Percentiles rank a stretch among this genome's conserved stretches.
Evolutionary conservation across 2,888 invertebrate genomes (phyloP).

Genomic region (Zhuqinia jingwanae): DNA sequence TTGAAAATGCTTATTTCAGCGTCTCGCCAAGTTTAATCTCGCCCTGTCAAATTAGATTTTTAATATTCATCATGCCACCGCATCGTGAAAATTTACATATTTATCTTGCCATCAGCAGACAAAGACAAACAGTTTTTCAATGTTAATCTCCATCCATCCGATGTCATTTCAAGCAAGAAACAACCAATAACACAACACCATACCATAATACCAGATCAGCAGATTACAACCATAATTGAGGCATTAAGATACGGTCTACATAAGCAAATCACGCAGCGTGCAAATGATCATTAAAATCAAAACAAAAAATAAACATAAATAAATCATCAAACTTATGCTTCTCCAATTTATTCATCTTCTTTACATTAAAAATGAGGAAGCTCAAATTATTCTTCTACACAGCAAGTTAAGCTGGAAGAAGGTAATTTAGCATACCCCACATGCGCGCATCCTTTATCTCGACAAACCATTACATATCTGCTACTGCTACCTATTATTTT

Average conservation of each 20-base stretch:
- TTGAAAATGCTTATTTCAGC: conserved; percentile 1
- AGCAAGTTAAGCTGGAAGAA: no score
- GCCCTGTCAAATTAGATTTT: neutral
- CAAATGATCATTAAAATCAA: neutral
- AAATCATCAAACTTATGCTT: no score
- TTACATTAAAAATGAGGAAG: no score
- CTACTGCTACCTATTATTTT: neutral
- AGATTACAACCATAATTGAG: no score
- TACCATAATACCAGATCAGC: neutral
- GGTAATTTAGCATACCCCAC: neutral
- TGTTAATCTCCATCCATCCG: neutral
- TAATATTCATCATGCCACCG: neutral
- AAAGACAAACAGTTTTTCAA: neutral
- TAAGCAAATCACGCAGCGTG: conserved; percentile 3
- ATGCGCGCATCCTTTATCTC: neutral
- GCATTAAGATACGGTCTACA: no score
- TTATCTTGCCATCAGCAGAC: neutral
- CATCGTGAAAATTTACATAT: neutral
- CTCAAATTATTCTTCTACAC: no score
- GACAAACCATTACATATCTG: no score
- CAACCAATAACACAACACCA: neutral
- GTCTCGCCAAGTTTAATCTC: neutral
- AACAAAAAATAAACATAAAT: no score
- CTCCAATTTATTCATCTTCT: no score
- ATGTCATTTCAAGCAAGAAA: neutral